A percentile compares a stretch with the other conserved stretches of the same genome.
Conservation (phyloP, 2,113 vertebrate species). For the Microtus pennsylvanicus region DNA sequence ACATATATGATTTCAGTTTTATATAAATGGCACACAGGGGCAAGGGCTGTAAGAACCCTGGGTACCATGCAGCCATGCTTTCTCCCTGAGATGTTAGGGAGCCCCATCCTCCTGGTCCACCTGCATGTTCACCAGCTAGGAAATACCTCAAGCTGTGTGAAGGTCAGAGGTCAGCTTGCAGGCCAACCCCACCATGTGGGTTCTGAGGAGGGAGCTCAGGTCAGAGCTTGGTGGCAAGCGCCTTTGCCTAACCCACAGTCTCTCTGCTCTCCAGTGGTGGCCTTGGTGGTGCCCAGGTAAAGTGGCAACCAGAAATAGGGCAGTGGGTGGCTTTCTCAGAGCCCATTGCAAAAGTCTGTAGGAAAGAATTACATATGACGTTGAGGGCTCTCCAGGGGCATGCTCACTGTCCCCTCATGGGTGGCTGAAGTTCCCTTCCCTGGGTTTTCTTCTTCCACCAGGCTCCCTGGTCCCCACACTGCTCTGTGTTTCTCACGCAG, state of each 20-base stretch:
- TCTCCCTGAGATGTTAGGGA: too few relatives aligned
- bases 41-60: fast-evolving
- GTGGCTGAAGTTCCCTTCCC: fast-evolving
- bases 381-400: fast-evolving
- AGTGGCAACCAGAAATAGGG: fast-evolving
- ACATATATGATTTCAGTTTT: fast-evolving
- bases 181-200: background rate
- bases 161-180: background rate
- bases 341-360: background rate
- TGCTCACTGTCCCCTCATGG: fast-evolving
- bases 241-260: background rate
- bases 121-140: fast-evolving
- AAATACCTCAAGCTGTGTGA: background rate
- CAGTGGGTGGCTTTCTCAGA: too few relatives aligned
- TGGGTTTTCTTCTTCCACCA: fast-evolving
- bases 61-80: fast-evolving
- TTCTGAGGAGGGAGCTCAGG: background rate
- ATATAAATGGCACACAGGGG: fast-evolving
- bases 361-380: fast-evolving
- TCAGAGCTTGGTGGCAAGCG: background rate
- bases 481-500: fast-evolving
- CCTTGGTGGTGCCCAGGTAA: background rate
- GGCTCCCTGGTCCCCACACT: too few relatives aligned
- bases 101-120: background rate
- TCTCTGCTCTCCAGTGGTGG: background rate